phyloP scores from a whole-genome alignment of 2,888 invertebrate genomes.

The Thysanoteuthis rhombus region DNA sequence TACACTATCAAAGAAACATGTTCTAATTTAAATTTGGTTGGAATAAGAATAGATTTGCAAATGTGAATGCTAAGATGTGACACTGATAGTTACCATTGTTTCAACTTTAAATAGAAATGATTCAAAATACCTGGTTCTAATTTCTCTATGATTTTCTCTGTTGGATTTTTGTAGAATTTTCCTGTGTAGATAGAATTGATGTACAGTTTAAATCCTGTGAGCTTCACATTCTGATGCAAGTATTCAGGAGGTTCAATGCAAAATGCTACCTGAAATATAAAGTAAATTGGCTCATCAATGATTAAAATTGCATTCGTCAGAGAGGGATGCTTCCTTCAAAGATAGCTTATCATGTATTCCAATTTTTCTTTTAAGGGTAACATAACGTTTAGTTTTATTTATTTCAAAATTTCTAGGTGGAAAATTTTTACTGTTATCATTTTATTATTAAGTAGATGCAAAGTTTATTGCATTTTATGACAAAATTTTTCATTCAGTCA shows the following conservation, averaged over 20 bases:
- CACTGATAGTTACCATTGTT: too few relatives aligned
- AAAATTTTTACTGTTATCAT: background rate
- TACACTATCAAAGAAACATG: too few relatives aligned
- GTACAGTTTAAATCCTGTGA: constrained; percentile 64
- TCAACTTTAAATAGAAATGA: background rate
- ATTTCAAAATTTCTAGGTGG: background rate
- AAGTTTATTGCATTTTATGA: too few relatives aligned
- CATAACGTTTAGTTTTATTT: background rate
- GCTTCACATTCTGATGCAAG: constrained; percentile 53
- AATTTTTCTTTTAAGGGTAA: background rate
- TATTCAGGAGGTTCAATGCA: constrained; percentile 41
- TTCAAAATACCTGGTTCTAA: constrained; percentile 14
- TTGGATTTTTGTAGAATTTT: background rate
- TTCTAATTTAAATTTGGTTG: too few relatives aligned
- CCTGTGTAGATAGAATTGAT: constrained; percentile 49
- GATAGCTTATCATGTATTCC: background rate
- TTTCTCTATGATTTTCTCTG: background rate
- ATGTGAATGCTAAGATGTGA: too few relatives aligned
- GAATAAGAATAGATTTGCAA: too few relatives aligned
- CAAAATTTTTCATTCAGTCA: too few relatives aligned
- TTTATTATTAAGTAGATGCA: too few relatives aligned
- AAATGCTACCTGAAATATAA: constrained; percentile 47
- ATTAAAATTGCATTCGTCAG: background rate
- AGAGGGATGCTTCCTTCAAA: background rate
- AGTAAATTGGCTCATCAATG: background rate